phyloP scores from a whole-genome alignment of 2,113 vertebrate genomes.

The Aythya baeri region DNA sequence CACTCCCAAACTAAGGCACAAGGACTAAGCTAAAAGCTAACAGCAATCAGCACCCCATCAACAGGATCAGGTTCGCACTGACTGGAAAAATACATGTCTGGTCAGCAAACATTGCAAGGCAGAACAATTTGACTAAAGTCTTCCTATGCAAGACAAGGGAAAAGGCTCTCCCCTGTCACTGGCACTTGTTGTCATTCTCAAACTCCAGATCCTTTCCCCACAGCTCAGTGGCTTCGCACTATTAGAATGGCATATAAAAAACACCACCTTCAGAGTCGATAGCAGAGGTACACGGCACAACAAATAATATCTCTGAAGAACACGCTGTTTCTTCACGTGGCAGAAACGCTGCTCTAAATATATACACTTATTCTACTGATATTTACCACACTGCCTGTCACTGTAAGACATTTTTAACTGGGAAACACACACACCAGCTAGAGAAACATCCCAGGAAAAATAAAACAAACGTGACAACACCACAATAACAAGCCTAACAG shows the following conservation, averaged over 20 bases:
- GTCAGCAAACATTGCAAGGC: neutral
- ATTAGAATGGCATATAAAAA: neutral
- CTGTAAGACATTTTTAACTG: neutral
- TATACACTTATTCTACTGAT: neutral
- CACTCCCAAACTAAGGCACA: neutral
- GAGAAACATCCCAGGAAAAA: neutral
- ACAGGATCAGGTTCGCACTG: neutral
- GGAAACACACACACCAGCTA: neutral
- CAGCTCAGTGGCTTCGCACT: neutral
- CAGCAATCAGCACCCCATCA: neutral
- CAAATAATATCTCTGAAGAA: neutral
- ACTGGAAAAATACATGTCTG: neutral
- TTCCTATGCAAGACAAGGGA: neutral
- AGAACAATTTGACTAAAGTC: neutral
- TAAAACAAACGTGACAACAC: neutral
- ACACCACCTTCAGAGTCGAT: neutral
- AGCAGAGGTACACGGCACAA: fast-evolving
- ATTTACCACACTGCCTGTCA: neutral
- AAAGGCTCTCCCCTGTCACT: neutral
- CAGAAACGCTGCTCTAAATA: neutral
- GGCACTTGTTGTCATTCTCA: neutral
- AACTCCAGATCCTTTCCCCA: neutral
- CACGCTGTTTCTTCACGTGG: neutral
- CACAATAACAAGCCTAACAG: neutral
- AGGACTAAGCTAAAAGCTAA: neutral